Conservation (phyloP, 1,140 invertebrate genomes). For the Drosophila biarmipes region DNA sequence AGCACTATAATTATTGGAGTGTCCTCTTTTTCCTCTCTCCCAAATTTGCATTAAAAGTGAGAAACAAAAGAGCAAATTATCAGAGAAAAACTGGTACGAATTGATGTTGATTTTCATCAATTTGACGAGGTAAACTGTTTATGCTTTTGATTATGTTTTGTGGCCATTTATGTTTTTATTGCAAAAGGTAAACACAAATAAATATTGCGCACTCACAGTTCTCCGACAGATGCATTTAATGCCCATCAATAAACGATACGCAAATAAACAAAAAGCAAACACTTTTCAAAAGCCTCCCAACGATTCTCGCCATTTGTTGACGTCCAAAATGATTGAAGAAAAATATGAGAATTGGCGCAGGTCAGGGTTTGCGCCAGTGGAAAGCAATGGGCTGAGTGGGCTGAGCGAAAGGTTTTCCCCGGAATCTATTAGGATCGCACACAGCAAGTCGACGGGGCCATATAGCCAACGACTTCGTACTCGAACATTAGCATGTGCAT, state of each 20-base stretch:
- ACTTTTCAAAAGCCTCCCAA: constrained; percentile 37
- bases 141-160: constrained; percentile 32
- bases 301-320: constrained; percentile 27
- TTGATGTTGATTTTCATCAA: constrained; percentile 37
- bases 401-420: neutral
- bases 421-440: neutral
- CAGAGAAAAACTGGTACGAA: constrained; percentile 15
- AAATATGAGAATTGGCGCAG: constrained; percentile 40
- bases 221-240: constrained; percentile 39
- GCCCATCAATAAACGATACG: constrained; percentile 49
- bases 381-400: constrained; percentile 2
- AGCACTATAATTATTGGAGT: constrained; percentile 17
- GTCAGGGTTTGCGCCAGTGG: constrained; percentile 22
- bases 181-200: constrained; percentile 47
- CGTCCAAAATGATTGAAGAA: constrained; percentile 31
- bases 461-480: too few species aligned
- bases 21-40: neutral
- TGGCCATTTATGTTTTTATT: constrained; percentile 49
- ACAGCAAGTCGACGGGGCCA: neutral
- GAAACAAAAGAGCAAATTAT: constrained; percentile 15
- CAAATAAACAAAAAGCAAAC: constrained; percentile 23
- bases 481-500: constrained; percentile 1
- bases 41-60: constrained; percentile 14
- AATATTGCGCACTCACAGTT: constrained; percentile 18
- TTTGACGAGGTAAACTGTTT: constrained; percentile 28